These are phyloP conservation scores for Diacarnus erythraeanus DNA, from an alignment of 37 sponge, comb jelly and placozoan species.

Conservation along the genomic window DNA sequence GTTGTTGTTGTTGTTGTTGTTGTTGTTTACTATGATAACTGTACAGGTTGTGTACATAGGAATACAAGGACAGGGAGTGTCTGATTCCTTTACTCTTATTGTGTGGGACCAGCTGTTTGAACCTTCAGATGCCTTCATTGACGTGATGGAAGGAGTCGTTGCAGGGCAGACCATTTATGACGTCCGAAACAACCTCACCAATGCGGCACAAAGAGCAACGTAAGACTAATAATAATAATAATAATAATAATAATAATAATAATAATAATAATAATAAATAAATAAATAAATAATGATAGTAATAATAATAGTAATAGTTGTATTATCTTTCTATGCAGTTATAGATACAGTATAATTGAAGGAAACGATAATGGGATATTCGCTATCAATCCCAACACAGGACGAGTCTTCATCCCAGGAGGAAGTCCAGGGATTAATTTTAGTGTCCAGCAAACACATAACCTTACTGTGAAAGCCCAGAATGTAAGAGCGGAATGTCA, in stretches of 20 bases:
- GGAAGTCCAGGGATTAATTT: slow-evolving; percentile 1
- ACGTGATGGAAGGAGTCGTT: slow-evolving; percentile 38
- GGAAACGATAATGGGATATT: slow-evolving; percentile 54
- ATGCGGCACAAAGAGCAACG: neutral
- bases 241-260: neutral
- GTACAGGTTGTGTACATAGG: slow-evolving; percentile 62
- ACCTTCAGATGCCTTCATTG: slow-evolving; percentile 18
- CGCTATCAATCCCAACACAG: slow-evolving; percentile 27
- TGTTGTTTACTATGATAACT: neutral
- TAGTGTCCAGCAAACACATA: neutral
- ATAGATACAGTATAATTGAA: slow-evolving; percentile 35
- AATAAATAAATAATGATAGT: neutral
- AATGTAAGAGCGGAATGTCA: slow-evolving; percentile 42
- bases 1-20: too few species aligned
- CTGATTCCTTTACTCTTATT: slow-evolving; percentile 35
- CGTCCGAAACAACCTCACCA: slow-evolving; percentile 24
- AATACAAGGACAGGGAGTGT: slow-evolving; percentile 33
- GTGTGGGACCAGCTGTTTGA: slow-evolving; percentile 60
- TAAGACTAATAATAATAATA: neutral
- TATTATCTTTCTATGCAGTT: neutral
- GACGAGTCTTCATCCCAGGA: slow-evolving; percentile 32
- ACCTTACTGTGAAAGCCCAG: slow-evolving; percentile 34
- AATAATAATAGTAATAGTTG: neutral
- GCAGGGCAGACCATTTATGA: slow-evolving; percentile 24
- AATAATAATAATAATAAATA: neutral